Conservation (phyloP, 2,797 vertebrate species). For the Xenops minutus region DNA sequence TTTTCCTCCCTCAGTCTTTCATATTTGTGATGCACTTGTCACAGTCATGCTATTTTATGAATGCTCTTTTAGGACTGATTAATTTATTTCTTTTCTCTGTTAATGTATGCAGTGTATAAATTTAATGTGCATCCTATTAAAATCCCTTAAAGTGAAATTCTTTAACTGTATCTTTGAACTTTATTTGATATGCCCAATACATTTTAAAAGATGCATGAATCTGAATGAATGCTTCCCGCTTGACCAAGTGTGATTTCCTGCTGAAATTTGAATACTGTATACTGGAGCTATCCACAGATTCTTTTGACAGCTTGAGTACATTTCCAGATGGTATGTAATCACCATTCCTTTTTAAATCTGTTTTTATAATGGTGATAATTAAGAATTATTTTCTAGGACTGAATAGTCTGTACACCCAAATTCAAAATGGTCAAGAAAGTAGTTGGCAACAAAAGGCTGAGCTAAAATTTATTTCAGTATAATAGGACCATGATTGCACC, state of each 20-base stretch:
- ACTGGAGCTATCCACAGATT: slow-evolving; percentile 32
- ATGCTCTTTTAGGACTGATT: slow-evolving; percentile 30
- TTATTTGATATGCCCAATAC: slow-evolving; percentile 8
- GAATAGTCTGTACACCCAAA: slow-evolving; percentile 4
- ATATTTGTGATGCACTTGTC: not conserved
- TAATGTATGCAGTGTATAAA: slow-evolving; percentile 34
- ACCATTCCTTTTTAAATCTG: slow-evolving; percentile 68
- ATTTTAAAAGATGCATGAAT: slow-evolving; percentile 2
- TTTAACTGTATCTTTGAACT: slow-evolving; percentile 36
- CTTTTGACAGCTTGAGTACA: slow-evolving; percentile 58
- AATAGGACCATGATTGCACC: not conserved
- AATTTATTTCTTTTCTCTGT: slow-evolving; percentile 15
- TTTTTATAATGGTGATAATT: slow-evolving; percentile 65
- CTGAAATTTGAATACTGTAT: slow-evolving; percentile 40
- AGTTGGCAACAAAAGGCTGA: not conserved
- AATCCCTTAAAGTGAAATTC: slow-evolving; percentile 32
- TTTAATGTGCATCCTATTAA: slow-evolving; percentile 35
- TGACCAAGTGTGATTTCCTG: slow-evolving; percentile 46
- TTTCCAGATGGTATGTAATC: slow-evolving; percentile 65
- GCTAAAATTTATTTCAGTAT: not conserved
- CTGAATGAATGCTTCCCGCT: slow-evolving; percentile 32
- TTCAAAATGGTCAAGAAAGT: slow-evolving; percentile 48
- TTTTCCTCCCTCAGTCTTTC: not conserved
- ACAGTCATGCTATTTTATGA: not conserved
- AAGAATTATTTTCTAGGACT: slow-evolving; percentile 64